Evolutionary conservation across 2,888 invertebrate genomes (phyloP).

Genomic region (Volucella zonaria): DNA sequence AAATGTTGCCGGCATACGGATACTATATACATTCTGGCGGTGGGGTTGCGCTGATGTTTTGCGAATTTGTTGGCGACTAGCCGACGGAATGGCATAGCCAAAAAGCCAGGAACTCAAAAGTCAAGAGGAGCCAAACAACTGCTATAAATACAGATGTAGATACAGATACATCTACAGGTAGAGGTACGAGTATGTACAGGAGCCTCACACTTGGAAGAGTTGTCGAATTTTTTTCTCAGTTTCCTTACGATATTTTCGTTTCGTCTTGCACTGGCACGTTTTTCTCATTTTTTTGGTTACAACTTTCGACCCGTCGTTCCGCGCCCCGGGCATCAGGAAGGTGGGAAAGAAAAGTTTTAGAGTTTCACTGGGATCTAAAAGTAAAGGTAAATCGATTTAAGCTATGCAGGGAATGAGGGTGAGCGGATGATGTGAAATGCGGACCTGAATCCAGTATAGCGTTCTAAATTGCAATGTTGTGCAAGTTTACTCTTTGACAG

Average conservation of each 20-base stretch:
- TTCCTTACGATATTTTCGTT: background rate
- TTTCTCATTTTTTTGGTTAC: slow-evolving; percentile 17
- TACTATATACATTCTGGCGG: background rate
- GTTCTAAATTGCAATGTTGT: slow-evolving; percentile 60
- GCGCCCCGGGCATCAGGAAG: background rate
- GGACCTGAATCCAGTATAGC: background rate
- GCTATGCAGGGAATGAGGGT: slow-evolving; percentile 2
- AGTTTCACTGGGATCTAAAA: background rate
- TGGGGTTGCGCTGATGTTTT: slow-evolving; percentile 8
- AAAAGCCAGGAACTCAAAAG: no score
- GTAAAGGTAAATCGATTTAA: slow-evolving; percentile 49
- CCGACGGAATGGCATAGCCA: background rate
- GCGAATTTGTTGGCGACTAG: slow-evolving; percentile 19
- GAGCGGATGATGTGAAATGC: background rate
- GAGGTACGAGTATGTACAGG: no score
- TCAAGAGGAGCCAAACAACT: no score
- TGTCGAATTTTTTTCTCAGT: background rate
- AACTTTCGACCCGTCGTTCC: background rate
- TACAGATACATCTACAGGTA: no score
- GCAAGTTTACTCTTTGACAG: slow-evolving; percentile 51
- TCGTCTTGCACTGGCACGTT: background rate
- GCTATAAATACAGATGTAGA: no score
- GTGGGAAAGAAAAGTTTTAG: background rate
- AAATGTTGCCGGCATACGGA: slow-evolving; percentile 12
- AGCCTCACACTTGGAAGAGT: no score